Conservation (phyloP, 2,113 vertebrate species). For the Corapipo altera region DNA sequence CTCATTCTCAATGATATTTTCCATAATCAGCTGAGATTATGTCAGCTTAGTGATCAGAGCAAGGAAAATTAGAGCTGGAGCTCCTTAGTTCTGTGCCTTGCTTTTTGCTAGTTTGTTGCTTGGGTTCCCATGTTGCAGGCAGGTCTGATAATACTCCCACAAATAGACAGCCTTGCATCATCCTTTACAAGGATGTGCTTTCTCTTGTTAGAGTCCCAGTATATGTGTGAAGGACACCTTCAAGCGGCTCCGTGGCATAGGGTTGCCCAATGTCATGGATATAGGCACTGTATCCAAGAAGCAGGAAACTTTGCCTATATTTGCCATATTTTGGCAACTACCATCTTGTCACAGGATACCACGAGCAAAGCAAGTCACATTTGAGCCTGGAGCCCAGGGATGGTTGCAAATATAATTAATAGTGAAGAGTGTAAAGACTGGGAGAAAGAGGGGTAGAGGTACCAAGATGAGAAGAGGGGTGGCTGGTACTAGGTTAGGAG, state of each 20-base stretch:
- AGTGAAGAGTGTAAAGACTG: background rate
- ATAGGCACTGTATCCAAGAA: background rate
- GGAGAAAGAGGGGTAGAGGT: background rate
- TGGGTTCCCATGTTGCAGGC: background rate
- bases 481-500: background rate
- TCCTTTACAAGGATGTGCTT: background rate
- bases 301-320: background rate
- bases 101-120: background rate
- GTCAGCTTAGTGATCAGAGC: background rate
- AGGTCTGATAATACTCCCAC: background rate
- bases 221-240: background rate
- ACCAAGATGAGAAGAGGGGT: background rate
- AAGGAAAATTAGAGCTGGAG: background rate
- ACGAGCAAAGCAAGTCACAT: background rate
- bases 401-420: background rate
- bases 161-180: background rate
- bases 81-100: background rate
- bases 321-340: background rate
- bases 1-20: background rate
- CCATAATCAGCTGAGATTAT: background rate
- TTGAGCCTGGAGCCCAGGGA: background rate
- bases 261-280: background rate
- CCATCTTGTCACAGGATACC: background rate
- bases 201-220: background rate
- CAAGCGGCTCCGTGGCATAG: fast-evolving